Percentiles rank a stretch among this genome's conserved stretches.
Evolutionary conservation across 2,888 invertebrate species (phyloP).

Genomic region (Arenicola marina): DNA sequence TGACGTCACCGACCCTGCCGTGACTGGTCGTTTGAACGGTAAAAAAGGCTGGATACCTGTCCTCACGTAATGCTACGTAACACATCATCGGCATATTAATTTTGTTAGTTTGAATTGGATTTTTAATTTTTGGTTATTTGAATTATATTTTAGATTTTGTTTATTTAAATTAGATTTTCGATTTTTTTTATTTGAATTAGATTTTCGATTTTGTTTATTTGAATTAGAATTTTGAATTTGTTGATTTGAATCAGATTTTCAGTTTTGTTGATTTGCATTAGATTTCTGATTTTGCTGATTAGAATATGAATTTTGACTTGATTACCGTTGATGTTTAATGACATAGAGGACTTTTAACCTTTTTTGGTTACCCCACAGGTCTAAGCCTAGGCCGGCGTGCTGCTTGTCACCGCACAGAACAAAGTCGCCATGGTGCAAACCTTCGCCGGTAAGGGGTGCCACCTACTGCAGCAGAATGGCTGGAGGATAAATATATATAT

Average conservation of each 20-base stretch:
- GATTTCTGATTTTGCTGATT: too few species aligned
- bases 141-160: too few species aligned
- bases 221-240: background rate
- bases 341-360: background rate
- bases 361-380: constrained; percentile 5
- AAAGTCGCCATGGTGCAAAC: constrained; percentile 31
- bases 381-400: constrained; percentile 7
- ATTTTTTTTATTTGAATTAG: background rate
- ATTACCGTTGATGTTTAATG: too few species aligned
- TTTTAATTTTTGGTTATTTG: background rate
- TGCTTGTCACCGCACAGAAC: constrained; percentile 16
- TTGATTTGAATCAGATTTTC: background rate
- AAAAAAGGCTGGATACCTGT: too few species aligned
- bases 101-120: background rate
- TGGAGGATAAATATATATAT: background rate
- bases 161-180: background rate
- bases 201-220: background rate
- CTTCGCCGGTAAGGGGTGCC: constrained; percentile 30
- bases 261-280: too few species aligned
- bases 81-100: too few species aligned
- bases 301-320: too few species aligned
- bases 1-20: too few species aligned
- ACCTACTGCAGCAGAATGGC: background rate
- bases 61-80: too few species aligned
- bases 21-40: too few species aligned